Conservation (phyloP, 1,140 invertebrate species). For the Yoshiicerus persimilis region DNA sequence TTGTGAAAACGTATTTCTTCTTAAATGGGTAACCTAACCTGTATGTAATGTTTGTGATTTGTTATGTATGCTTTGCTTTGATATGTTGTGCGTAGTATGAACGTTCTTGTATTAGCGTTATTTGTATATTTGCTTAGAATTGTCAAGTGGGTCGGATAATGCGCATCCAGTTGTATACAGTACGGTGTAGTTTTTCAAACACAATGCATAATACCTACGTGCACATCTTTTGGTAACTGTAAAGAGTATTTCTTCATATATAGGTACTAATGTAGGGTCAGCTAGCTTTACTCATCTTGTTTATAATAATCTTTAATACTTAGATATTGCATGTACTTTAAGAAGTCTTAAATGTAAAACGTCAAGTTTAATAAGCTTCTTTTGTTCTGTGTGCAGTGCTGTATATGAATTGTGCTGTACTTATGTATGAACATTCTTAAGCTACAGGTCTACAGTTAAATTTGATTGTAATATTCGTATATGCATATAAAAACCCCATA, state of each 20-base stretch:
- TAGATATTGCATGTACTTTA: neutral
- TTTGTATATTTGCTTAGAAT: neutral
- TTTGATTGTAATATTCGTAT: neutral
- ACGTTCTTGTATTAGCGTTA: neutral
- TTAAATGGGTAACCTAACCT: no score
- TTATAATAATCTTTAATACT: neutral
- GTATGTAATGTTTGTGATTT: neutral
- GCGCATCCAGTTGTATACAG: neutral
- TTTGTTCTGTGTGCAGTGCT: neutral
- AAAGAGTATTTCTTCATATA: neutral
- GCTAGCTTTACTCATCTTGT: neutral
- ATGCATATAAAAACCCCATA: neutral
- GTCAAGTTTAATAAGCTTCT: no score
- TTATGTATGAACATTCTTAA: neutral
- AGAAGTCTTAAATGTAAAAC: no score
- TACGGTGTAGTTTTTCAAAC: neutral
- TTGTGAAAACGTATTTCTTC: neutral
- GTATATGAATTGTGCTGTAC: neutral
- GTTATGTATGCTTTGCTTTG: neutral
- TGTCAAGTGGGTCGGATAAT: neutral
- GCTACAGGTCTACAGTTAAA: neutral
- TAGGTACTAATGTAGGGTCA: neutral
- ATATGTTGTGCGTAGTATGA: neutral
- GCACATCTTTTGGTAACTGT: neutral
- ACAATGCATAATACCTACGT: no score